Base-by-base conservation (phyloP, 2,113 vertebrate species). In the Mirza zaza region DNA sequence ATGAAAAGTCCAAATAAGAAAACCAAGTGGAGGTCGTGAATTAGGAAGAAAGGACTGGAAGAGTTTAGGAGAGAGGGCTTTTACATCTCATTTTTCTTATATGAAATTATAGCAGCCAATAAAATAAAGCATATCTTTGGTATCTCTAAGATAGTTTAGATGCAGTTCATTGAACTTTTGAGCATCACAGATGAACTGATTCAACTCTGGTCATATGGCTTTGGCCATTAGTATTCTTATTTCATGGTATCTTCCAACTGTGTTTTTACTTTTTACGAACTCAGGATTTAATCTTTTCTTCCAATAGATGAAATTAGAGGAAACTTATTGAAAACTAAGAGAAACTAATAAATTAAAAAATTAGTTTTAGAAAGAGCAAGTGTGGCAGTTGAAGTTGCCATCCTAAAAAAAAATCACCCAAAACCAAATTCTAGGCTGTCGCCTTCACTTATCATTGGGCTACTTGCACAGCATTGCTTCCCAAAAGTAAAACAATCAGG, bases 281-380 rank as follows among this genome's bases (percentile, higher is more conserved):
- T 45, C 9, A 65, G 68, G 80, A 87, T 71, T 77, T 93, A 63
- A n/a, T 95, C 57, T 76, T 92, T 92, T 81, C 23, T 85, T 96
- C 63, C 59, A 71, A 8, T 21, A 36, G 36, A 91, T 65, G 6
- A 79, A 76, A 87, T 77, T 9, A 36, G 27, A 88, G 71, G 6
- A 79, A 76, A 87, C 77, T 9, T 42, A 45, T 8, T 12, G 9
- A 45, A 71, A 55, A 87, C 23, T 13, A 50, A 27, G 27, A 77
- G 27, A 79, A 75, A 36, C 42, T 34, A 61, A 7, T n/a, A 77
- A 50, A 25, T 29, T n/a, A 75, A 59, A 91, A 80, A 87, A 55
- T 83, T 59, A 70, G 21, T 79, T 94, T 93, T 82, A 87, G 83
- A 93, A 95, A 57, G 59, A 67, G 55, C 57, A 63, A 23, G 27